Evolutionary conservation across 2,797 vertebrate species (phyloP), one percentile per base, ranked within the genome.

Genomic region (Tenualosa thibaudeaui): DNA sequence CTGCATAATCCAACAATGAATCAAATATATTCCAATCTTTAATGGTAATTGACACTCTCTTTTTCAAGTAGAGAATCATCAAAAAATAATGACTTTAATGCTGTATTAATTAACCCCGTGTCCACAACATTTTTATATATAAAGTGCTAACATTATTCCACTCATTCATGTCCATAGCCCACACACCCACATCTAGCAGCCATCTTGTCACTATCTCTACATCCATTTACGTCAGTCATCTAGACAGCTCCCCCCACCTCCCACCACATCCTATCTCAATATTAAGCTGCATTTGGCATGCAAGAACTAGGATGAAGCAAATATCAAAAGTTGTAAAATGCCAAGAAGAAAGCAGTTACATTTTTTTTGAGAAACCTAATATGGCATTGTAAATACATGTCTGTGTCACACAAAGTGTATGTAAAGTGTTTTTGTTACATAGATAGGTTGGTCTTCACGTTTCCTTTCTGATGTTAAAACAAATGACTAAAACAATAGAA

Each of bases 121-220:
- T 1, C n/a, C 58, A 62, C n/a, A 24, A 62, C 58, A 24, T 62
- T 62, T 62, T 24, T 2, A 60, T n/a, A 60, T 24, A 58, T 22
- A 58, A n/a, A 62, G 58, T 62, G 58, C n/a, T 60, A 10, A 60
- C 56, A 60, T n/a, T 22, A 8, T 60, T 60, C 56, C 22, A 24
- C 56, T 24, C 56, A 60, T 7, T 83, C 60, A 84, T 71, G 65
- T 82, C 75, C 40, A 82, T 31, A 31, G 31, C 31, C 31, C 65
- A 53, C 83, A 85, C 17, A 81, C 12, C 51, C 84, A 51, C 58
- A 78, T 75, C 60, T 56, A 86, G 19, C 94, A 92, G 93, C 93
- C 93, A 92, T 94, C 91, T 94, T 94, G 92, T 93, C 93, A 89
- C 88, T 93, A 91, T 88, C 83, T 88, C 87, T 82, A 84, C 82